Base-by-base conservation (phyloP, 2,113 vertebrate species). In the Nycticorax nycticorax region DNA sequence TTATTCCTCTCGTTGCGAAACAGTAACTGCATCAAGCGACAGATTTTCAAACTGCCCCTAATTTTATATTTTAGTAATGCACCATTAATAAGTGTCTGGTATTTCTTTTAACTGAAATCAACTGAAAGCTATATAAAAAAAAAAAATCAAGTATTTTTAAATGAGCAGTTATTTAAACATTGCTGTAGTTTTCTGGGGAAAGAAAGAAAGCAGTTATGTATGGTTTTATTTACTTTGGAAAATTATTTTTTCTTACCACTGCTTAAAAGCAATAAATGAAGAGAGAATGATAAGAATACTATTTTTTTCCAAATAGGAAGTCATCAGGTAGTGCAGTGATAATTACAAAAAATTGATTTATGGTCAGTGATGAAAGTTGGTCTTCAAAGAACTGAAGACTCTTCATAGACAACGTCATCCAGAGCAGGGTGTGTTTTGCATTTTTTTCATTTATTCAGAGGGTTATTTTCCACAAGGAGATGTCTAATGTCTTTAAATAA, bases 61-160 rank as follows among this genome's bases (percentile, higher is more conserved):
- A 71, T 97, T 95, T 92, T 94, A 71, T 92, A 62, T 94, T 94
- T 62, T 66, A 94, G 45, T 92, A 85, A 84, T 91, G 52, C 60
- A 79, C 59, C 19, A 69, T 90, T 96, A 97, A 87, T 96, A 97
- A 77, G 63, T 93, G 39, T 90, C 72, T 94, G 32, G 24, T 96
- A 56, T 97, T 97, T 94, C 85, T 94, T 95, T 93, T 92, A 96
- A 93, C 63, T 92, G 89, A 96, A 96, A 94, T 92, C 60, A 78
- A 16, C 66, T 83, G 72, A 93, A 88, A 89, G 37, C 2, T 60
- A 93, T 53, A 66, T 64, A 0, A 18, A 52, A 92, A 47, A 21
- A 48, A 73, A 88, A 55, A 64, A 45, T 71, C 12, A 74, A 21
- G 22, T 86, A 18, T 78, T 96, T 89, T 96, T n/a, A 94, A 92